A percentile compares a stretch with the other conserved stretches of the same genome.
Evolutionary conservation across 2,797 vertebrate species (phyloP).

Genomic region (Gambusia yucatana): DNA sequence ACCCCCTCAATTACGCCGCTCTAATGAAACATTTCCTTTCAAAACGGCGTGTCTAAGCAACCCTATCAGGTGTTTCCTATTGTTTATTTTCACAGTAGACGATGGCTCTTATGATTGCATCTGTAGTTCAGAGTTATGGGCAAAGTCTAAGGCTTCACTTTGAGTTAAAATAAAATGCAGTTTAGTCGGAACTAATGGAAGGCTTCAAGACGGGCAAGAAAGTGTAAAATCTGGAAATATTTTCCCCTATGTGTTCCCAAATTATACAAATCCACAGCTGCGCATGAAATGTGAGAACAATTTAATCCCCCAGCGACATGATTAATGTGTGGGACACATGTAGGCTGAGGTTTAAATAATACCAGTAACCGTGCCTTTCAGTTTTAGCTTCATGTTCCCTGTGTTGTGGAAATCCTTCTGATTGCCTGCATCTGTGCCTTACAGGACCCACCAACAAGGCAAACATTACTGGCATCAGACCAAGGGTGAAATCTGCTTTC

Average conservation of each 20-base stretch:
- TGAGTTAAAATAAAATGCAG: background rate
- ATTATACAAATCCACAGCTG: constrained; percentile 20
- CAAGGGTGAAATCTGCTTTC: constrained; percentile 70
- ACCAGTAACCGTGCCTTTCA: constrained; percentile 18
- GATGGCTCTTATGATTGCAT: background rate
- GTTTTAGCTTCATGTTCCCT: constrained; percentile 25
- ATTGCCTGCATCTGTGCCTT: constrained; percentile 40
- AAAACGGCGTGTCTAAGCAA: background rate
- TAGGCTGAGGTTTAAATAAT: constrained; percentile 6
- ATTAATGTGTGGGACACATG: constrained; percentile 22
- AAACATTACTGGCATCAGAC: constrained; percentile 63
- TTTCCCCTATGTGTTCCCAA: constrained; percentile 14
- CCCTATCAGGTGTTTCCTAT: constrained; percentile 6
- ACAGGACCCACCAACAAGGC: constrained; percentile 58
- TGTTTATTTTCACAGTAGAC: background rate
- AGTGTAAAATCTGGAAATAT: constrained; percentile 9
- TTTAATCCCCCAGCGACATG: constrained; percentile 13
- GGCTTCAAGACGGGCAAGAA: background rate
- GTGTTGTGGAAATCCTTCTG: constrained; percentile 35
- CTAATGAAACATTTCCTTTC: constrained; percentile 6
- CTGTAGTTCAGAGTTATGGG: background rate
- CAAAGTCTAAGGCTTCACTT: constrained; percentile 3
- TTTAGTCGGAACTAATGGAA: constrained; percentile 10
- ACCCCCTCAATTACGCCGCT: background rate
- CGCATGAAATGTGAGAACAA: constrained; percentile 5